Evolutionary conservation across 2,797 vertebrate genomes (phyloP), one percentile per base, ranked within the genome.

Genomic region (Falco columbarius): DNA sequence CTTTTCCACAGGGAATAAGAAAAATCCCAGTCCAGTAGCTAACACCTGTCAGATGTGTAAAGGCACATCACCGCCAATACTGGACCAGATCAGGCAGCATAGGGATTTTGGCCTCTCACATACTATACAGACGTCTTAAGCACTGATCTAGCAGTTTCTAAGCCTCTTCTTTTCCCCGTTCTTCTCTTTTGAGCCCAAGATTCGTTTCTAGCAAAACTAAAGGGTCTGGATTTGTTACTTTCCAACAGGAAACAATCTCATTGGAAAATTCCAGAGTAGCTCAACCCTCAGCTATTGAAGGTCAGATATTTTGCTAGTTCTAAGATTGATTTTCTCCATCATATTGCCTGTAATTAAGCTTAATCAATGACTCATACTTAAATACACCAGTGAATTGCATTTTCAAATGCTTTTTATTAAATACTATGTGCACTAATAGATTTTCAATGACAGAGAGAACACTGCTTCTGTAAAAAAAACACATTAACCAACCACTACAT

Each of bases 321-420:
- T 91, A 23, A 90, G 79, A 96, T 71, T 91, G 89, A 95, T 91
- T 91, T 95, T 89, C 52, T 59, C 77, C 74, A 74, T 85, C 79
- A 61, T 85, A 89, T 92, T 74, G 40, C 38, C 86, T 92, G 56
- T 92, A 96, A 96, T 96, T 92, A 95, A 89, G 75, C 63, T 80
- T 95, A 96, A 96, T 94, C 93, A 95, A 95, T 95, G 86, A 94
- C 81, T 96, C 92, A 91, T 59, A 61, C 61, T 86, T 84, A 91
- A 93, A 96, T 77, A 71, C 65, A 77, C 47, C 61, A 71, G 81
- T 58, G 67, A 93, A 94, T 29, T 80, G 36, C 74, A 85, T 77
- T 96, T 93, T 74, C 77, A 89, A 90, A 63, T 11, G 34, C 20
- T 91, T 95, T 96, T 91, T 93, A 91, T 93, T 96, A 94, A 94